Base-by-base conservation (phyloP, 2,113 vertebrate genomes). In the Scartelaos histophorus region DNA sequence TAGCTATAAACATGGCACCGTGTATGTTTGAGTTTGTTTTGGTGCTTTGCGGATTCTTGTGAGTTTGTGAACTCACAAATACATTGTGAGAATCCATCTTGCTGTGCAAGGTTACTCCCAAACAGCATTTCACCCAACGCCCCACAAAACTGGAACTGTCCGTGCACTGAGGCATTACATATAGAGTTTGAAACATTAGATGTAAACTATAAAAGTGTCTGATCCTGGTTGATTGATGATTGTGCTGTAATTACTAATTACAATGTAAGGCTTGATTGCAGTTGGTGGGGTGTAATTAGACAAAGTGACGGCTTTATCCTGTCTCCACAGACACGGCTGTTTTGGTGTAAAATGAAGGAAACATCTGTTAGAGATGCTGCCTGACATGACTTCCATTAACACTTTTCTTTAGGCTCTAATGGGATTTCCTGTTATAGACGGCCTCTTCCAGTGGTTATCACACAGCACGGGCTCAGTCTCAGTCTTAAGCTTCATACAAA, bases 211-310 rank as follows among this genome's bases (percentile, higher is more conserved):
- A 61, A 34, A 34, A 61, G 25, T 2, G 19, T 7, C n/a, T 13
- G 58, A 17, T 34, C 15, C 13, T 15, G 21, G 13, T 16, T 60
- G 57, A 60, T 25, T 25, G 57, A 16, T 61, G 58, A 61, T 61
- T 61, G 51, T 54, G 58, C 15, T 7, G 56, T 58, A 61, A 61
- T 61, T 61, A 61, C 25, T 58, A 61, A 61, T 61, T 61, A 61
- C 25, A 61, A 34, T 34, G 58, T 61, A 61, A 34, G 16, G 15
- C 24, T 17, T 61, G 58, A 61, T 61, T 61, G 25, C 58, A 34
- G 58, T 34, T 9, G 22, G 5, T 13, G 24, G 58, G 24, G 13
- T 61, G 25, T 61, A 61, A 61, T 61, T 34, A 61, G 58, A 61
- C 56, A 24, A 58, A 58, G 11, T 25, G 51, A 54, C 56, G 13